Conservation (phyloP, 2,113 vertebrate genomes). For the Paralichthys olivaceus region DNA sequence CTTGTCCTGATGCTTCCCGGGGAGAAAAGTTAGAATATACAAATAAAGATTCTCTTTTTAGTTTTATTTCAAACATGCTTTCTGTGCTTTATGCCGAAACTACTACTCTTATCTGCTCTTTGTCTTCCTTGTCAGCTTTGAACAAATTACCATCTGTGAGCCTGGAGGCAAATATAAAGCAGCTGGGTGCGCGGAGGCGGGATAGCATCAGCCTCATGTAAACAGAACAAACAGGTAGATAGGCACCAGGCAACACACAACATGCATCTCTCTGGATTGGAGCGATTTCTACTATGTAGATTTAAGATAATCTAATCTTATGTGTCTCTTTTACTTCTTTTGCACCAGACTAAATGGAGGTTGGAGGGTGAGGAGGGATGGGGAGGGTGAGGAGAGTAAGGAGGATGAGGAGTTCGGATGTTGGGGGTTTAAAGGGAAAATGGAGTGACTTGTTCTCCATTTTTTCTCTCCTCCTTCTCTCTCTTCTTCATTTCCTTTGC, state of each 20-base stretch:
- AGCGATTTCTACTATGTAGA: conserved; percentile 24
- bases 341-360: too few relatives aligned
- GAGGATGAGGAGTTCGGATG: too few relatives aligned
- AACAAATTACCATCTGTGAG: conserved; percentile 27
- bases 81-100: not conserved
- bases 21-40: conserved; percentile 4
- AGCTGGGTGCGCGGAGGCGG: conserved; percentile 13
- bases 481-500: too few relatives aligned
- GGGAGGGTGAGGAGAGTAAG: too few relatives aligned
- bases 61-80: not conserved
- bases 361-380: too few relatives aligned
- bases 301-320: conserved; percentile 63
- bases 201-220: conserved; percentile 57
- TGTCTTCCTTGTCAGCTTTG: conserved; percentile 8
- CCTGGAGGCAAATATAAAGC: conserved; percentile 39
- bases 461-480: too few relatives aligned
- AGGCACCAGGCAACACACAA: conserved; percentile 53
- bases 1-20: not conserved
- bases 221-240: conserved; percentile 58
- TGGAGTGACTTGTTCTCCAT: too few relatives aligned
- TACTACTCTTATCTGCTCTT: conserved; percentile 6
- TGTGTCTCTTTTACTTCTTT: conserved; percentile 45
- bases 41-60: not conserved
- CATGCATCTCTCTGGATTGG: conserved; percentile 28
- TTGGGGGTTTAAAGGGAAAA: too few relatives aligned